A percentile compares a stretch with the other conserved stretches of the same genome.
These are phyloP conservation scores for Zoroaster sp. DNA, from an alignment of 53 echinoderm and acorn worm species.

Conservation along the genomic window DNA sequence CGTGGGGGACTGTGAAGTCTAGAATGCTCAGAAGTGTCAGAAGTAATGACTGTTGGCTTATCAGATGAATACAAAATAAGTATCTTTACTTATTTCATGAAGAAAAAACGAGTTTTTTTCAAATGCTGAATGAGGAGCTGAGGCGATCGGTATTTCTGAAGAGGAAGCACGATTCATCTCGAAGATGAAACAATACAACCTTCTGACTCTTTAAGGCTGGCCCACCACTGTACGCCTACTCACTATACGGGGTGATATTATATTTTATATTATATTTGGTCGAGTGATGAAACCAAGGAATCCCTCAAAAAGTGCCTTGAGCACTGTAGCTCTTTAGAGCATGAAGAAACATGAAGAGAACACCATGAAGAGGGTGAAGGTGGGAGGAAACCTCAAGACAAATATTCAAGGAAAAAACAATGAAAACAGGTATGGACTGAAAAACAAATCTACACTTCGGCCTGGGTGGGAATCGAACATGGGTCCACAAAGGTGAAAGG, in stretches of 20 bases:
- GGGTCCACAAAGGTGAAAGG: too few species aligned
- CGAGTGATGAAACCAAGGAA: too few species aligned
- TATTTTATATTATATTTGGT: too few species aligned
- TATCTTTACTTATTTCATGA: not conserved
- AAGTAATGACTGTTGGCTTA: constrained; percentile 23
- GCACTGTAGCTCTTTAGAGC: too few species aligned
- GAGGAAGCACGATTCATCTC: not conserved
- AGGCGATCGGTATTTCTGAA: not conserved
- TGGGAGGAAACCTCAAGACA: too few species aligned
- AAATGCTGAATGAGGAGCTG: not conserved
- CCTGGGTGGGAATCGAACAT: too few species aligned
- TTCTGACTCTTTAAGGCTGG: not conserved
- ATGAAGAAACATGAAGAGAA: too few species aligned
- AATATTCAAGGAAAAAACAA: too few species aligned
- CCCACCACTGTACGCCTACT: not conserved
- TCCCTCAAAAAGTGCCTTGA: too few species aligned
- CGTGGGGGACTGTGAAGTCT: constrained; percentile 36
- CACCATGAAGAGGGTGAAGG: too few species aligned
- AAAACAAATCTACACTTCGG: too few species aligned
- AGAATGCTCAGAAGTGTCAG: constrained; percentile 27
- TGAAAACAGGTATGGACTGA: too few species aligned
- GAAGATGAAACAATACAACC: not conserved
- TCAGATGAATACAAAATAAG: constrained; percentile 21
- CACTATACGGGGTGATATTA: not conserved
- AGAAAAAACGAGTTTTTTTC: not conserved